These are phyloP conservation scores for Crematogaster levior DNA, from an alignment of 2,888 invertebrate species.

Conservation along the genomic window DNA sequence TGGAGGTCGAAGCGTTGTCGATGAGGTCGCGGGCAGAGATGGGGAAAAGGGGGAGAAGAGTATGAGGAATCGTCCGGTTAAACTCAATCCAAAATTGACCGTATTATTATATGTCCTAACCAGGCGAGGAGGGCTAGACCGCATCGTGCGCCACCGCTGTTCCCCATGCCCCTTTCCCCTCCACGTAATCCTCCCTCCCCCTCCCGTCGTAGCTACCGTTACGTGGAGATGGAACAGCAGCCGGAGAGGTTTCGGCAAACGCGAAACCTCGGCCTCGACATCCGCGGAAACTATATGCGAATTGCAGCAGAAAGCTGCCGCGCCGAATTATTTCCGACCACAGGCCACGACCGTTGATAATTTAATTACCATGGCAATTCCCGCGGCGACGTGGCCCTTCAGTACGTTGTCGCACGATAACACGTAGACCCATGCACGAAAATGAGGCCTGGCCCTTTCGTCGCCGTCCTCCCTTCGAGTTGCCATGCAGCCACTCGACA, in stretches of 20 bases:
- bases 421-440: slow-evolving; percentile 36
- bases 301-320: slow-evolving; percentile 80
- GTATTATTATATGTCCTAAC: slow-evolving; percentile 81
- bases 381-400: slow-evolving; percentile 70
- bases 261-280: slow-evolving; percentile 67
- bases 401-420: slow-evolving; percentile 38
- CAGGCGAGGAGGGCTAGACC: slow-evolving; percentile 73
- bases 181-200: slow-evolving; percentile 48
- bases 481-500: no score
- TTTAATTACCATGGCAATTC: slow-evolving; percentile 82
- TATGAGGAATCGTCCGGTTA: slow-evolving; percentile 74
- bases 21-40: slow-evolving; percentile 53
- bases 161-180: slow-evolving; percentile 18
- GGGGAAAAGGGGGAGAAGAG: slow-evolving; percentile 43
- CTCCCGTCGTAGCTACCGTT: slow-evolving; percentile 54
- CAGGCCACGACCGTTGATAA: slow-evolving; percentile 81
- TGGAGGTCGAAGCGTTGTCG: slow-evolving; percentile 50
- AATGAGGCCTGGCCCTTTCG: neutral
- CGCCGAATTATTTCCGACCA: slow-evolving; percentile 84
- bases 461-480: neutral
- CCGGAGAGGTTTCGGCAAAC: slow-evolving; percentile 72
- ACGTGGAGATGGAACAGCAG: slow-evolving; percentile 60
- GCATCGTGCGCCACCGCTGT: slow-evolving; percentile 69
- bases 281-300: slow-evolving; percentile 77
- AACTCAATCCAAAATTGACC: slow-evolving; percentile 83